Percentiles rank a stretch among this genome's conserved stretches.
Conservation (phyloP, 2,113 vertebrate species). For the Chascanopsetta lugubris region DNA sequence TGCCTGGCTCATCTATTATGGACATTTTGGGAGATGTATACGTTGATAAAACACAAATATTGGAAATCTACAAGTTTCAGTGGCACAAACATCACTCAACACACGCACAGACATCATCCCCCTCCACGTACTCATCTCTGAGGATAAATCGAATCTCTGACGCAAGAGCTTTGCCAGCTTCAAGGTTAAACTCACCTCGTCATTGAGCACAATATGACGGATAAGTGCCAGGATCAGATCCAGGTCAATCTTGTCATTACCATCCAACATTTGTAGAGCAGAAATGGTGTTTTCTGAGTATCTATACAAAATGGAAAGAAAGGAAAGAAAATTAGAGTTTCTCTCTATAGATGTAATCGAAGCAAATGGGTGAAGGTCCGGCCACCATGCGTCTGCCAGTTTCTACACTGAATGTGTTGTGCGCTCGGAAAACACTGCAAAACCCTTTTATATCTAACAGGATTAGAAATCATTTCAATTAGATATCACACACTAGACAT, state of each 20-base stretch:
- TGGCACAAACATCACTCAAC: neutral
- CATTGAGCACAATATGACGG: constrained; percentile 89
- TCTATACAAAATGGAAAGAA: constrained; percentile 71
- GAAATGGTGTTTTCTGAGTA: constrained; percentile 89
- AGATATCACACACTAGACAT: too few species aligned
- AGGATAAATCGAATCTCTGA: neutral
- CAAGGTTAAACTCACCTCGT: constrained; percentile 83
- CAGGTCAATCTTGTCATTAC: constrained; percentile 94
- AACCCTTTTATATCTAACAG: too few species aligned
- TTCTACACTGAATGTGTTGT: too few species aligned
- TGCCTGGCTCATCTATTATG: neutral
- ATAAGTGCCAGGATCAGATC: constrained; percentile 91
- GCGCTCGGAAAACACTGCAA: too few species aligned
- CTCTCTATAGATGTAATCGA: neutral
- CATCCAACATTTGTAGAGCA: constrained; percentile 87
- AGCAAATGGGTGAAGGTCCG: too few species aligned
- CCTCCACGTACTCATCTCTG: neutral
- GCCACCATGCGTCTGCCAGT: too few species aligned
- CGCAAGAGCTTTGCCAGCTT: neutral
- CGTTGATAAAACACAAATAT: neutral
- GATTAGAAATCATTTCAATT: too few species aligned
- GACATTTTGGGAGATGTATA: neutral
- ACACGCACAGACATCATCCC: neutral
- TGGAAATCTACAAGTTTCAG: neutral
- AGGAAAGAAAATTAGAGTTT: neutral